Evolutionary conservation across 2,113 vertebrate species (phyloP), one percentile per base, ranked within the genome.

Genomic region (Prinia subflava): DNA sequence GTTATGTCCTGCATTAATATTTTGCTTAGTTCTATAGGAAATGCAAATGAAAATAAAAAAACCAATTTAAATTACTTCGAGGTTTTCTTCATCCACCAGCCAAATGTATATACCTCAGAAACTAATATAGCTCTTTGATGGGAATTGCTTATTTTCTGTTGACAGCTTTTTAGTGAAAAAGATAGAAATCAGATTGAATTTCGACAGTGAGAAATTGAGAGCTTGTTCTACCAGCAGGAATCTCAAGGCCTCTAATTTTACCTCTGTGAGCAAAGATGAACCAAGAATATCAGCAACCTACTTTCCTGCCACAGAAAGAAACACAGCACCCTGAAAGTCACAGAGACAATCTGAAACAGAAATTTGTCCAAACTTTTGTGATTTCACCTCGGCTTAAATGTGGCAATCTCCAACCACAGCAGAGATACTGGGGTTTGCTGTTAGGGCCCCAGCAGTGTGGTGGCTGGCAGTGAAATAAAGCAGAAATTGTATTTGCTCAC

Each of bases 171-270:
- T 98, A 98, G 98, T 98, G 97, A 97, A 98, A 98, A 98, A 97
- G 97, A 98, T 97, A 98, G 97, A 98, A 98, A 98, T 98, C 98
- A 98, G 98, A 98, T 98, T 98, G 98, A 97, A 98, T 98, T 98
- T 98, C 85, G 8, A 96, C 97, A 98, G 97, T 96, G 96, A 98
- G 97, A 98, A 98, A 98, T 98, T 97, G 98, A 98, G 97, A 98
- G 97, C 96, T 96, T 96, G 87, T 98, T 98, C 95, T 98, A 97
- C 96, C 98, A 98, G 98, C 97, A 97, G 98, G 98, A 98, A 95
- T 91, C 97, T 97, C 95, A 95, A 95, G 97, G 97, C 96, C 98
- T 96, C 96, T 98, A 97, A 98, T 98, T 98, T 98, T 98, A 97
- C 97, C 97, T 97, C 88, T 82, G 95, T 53, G 77, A 98, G 97